Percentiles rank a stretch among this genome's conserved stretches.
phyloP scores from a whole-genome alignment of 53 echinoderm and acorn worm species.

The Apostichopus leukothele region DNA sequence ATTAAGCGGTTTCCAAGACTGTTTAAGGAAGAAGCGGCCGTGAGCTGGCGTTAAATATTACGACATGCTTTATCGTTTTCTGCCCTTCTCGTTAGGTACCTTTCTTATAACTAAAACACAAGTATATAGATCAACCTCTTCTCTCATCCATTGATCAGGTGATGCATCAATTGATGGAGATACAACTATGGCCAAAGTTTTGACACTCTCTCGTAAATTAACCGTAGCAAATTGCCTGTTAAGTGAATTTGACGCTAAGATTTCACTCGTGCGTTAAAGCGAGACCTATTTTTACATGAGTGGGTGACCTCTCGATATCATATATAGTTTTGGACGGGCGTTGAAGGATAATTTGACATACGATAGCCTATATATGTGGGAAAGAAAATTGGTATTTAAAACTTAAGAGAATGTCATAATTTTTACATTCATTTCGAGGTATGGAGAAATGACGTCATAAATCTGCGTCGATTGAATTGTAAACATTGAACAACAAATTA shows the following conservation, averaged over 20 bases:
- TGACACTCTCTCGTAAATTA: conserved; percentile 28
- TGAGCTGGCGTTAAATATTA: conserved; percentile 12
- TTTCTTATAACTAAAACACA: too few relatives aligned
- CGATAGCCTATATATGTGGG: too few relatives aligned
- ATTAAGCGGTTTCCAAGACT: not conserved
- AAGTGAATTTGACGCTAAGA: not conserved
- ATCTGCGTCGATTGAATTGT: too few relatives aligned
- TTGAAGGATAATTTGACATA: not conserved
- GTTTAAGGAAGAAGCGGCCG: conserved; percentile 10
- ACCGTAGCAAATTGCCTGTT: not conserved
- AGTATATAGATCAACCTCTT: too few relatives aligned
- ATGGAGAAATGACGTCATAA: too few relatives aligned
- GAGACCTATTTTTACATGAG: too few relatives aligned
- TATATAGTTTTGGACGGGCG: not conserved
- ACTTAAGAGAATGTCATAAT: conserved; percentile 10
- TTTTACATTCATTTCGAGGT: not conserved
- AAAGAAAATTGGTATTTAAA: not conserved
- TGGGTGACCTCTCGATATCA: not conserved
- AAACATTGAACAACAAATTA: too few relatives aligned
- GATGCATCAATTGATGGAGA: not conserved
- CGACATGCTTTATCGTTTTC: conserved; percentile 5
- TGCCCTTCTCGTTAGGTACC: not conserved
- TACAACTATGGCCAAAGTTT: not conserved
- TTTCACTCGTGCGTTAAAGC: too few relatives aligned
- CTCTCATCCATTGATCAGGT: not conserved